Conservation (phyloP, 2,888 invertebrate genomes). For the Dyspetes luteomarginatus region DNA sequence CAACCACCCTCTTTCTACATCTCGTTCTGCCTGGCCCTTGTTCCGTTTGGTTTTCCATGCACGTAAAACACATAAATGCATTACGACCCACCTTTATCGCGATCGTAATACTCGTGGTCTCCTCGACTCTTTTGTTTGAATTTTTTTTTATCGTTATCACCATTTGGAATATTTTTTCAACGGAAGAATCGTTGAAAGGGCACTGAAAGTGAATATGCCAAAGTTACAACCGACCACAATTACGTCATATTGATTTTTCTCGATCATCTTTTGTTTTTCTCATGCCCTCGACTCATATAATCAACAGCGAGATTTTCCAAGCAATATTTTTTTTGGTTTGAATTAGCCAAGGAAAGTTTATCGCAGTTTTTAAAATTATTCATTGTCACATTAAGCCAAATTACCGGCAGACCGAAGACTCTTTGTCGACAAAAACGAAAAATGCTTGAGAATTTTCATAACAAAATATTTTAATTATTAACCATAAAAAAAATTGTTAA, state of each 20-base stretch:
- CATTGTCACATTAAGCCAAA: no score
- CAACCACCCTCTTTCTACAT: no score
- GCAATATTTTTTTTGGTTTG: background rate
- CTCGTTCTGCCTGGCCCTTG: background rate
- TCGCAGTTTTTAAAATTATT: no score
- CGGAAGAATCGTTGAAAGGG: conserved; percentile 38
- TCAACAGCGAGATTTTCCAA: background rate
- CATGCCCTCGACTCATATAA: background rate
- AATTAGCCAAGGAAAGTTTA: no score
- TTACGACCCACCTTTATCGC: background rate
- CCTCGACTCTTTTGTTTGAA: background rate
- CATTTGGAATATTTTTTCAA: no score
- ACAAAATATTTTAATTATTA: no score
- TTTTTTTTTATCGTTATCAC: conserved; percentile 25
- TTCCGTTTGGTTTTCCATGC: background rate
- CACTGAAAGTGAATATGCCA: conserved; percentile 15
- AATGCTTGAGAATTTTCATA: no score
- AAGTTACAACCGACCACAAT: conserved; percentile 20
- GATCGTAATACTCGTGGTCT: background rate
- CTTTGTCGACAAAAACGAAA: no score
- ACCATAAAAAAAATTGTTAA: no score
- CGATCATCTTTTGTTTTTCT: background rate
- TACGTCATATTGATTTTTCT: conserved; percentile 39
- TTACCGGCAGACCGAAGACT: no score
- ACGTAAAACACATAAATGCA: background rate